These are phyloP conservation scores for Cyclopterus lumpus DNA, from an alignment of 2,797 vertebrate genomes.

Conservation along the genomic window DNA sequence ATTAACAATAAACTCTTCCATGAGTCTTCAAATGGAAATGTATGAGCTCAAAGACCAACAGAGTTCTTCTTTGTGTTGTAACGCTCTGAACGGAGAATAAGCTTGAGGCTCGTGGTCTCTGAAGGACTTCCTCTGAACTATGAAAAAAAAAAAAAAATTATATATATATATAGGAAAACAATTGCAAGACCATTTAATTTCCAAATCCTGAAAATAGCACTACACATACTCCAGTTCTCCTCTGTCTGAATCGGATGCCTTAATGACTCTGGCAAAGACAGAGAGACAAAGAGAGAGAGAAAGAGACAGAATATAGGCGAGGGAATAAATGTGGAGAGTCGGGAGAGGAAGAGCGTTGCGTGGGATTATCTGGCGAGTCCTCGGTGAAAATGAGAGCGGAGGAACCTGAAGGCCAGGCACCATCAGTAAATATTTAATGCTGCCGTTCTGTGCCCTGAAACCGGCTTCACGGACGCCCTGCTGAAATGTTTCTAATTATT, in stretches of 20 bases:
- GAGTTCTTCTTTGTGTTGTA: not conserved
- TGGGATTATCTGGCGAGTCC: conserved; percentile 43
- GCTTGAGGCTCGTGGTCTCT: conserved; percentile 14
- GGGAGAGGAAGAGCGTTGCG: conserved; percentile 26
- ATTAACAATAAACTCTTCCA: not conserved
- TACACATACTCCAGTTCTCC: conserved; percentile 19
- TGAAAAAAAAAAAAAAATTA: not conserved
- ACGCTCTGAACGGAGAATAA: not conserved
- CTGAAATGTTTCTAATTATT: not conserved
- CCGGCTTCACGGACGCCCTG: conserved; percentile 10
- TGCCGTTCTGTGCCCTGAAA: conserved; percentile 37
- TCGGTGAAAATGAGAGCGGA: conserved; percentile 30
- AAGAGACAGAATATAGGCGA: too few species aligned
- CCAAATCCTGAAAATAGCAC: conserved; percentile 49
- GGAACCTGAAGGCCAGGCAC: conserved; percentile 48
- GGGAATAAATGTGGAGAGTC: not conserved
- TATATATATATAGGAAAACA: conserved; percentile 22
- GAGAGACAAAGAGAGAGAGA: not conserved
- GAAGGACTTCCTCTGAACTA: conserved; percentile 7
- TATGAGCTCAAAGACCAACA: not conserved
- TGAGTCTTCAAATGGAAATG: not conserved
- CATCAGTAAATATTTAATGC: conserved; percentile 72
- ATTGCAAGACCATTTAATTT: not conserved
- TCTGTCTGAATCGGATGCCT: conserved; percentile 49
- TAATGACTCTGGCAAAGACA: conserved; percentile 31